A percentile compares a stretch with the other conserved stretches of the same genome.
phyloP scores from a whole-genome alignment of 1,140 invertebrate genomes.

The Meloidogyne floridensis region DNA sequence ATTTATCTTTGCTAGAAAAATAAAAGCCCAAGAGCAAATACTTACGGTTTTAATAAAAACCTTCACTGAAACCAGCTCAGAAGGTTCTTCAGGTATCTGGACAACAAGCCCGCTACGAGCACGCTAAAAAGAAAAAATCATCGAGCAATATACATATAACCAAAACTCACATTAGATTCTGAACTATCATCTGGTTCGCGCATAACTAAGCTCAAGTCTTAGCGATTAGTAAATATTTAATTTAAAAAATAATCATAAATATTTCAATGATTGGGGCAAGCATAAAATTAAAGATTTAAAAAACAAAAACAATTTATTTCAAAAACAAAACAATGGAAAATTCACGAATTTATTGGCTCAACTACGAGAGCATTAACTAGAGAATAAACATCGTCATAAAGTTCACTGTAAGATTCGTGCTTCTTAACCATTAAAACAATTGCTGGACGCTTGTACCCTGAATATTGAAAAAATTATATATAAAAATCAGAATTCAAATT shows the following conservation, averaged over 20 bases:
- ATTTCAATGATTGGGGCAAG: not conserved
- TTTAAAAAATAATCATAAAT: not conserved
- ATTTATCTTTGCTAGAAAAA: not conserved
- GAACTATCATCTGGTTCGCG: not conserved
- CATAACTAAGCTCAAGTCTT: not conserved
- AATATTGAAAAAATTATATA: not conserved
- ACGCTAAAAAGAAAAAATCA: not conserved
- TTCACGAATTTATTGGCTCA: slow-evolving; percentile 18
- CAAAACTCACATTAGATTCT: too few relatives aligned
- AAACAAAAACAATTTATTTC: slow-evolving; percentile 5
- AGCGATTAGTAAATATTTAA: too few relatives aligned
- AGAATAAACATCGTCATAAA: slow-evolving; percentile 60
- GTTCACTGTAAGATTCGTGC: slow-evolving; percentile 66
- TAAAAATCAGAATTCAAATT: too few relatives aligned
- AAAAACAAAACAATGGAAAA: not conserved
- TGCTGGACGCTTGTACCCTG: slow-evolving; percentile 50
- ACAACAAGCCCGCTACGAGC: not conserved
- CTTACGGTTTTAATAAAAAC: slow-evolving; percentile 8
- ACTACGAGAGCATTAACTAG: slow-evolving; percentile 19
- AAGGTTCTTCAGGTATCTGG: not conserved
- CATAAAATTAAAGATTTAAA: not conserved
- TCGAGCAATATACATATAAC: too few relatives aligned
- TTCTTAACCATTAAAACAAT: slow-evolving; percentile 67
- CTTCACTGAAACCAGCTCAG: not conserved
- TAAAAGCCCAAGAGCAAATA: not conserved